These are phyloP conservation scores for Trachurus trachurus DNA, from an alignment of 2,797 vertebrate species.

Conservation along the genomic window DNA sequence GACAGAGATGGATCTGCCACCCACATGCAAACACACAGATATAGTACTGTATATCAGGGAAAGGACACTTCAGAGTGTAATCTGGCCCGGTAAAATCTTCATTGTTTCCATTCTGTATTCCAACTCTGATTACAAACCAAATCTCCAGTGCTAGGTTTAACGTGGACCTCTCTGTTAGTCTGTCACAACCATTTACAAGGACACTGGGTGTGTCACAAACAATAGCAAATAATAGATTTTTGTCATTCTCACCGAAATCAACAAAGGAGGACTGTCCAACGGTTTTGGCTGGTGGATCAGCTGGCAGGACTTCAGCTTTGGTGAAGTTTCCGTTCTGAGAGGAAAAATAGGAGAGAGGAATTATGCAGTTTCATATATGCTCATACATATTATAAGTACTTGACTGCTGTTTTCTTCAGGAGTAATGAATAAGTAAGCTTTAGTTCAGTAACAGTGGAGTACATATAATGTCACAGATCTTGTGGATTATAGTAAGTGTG, in stretches of 20 bases:
- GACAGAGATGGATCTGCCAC: slow-evolving; percentile 37
- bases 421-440: slow-evolving; percentile 17
- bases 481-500: neutral
- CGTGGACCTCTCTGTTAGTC: neutral
- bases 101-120: neutral
- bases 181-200: neutral
- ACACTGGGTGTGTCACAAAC: neutral
- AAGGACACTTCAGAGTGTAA: neutral
- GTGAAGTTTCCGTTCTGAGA: slow-evolving; percentile 92
- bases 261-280: slow-evolving; percentile 94
- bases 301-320: slow-evolving; percentile 35
- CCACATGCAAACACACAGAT: slow-evolving; percentile 6
- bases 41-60: neutral
- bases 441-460: neutral
- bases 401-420: neutral
- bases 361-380: slow-evolving; percentile 18
- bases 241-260: slow-evolving; percentile 92
- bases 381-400: slow-evolving; percentile 16
- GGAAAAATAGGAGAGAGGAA: neutral
- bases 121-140: neutral
- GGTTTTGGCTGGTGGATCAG: slow-evolving; percentile 56
- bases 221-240: slow-evolving; percentile 18
- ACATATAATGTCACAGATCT: neutral
- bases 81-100: slow-evolving; percentile 1
- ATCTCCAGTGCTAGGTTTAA: neutral